A percentile compares a stretch with the other conserved stretches of the same genome.
phyloP scores from a whole-genome alignment of 2,888 invertebrate species.

The Gisinianus flammeolus region DNA sequence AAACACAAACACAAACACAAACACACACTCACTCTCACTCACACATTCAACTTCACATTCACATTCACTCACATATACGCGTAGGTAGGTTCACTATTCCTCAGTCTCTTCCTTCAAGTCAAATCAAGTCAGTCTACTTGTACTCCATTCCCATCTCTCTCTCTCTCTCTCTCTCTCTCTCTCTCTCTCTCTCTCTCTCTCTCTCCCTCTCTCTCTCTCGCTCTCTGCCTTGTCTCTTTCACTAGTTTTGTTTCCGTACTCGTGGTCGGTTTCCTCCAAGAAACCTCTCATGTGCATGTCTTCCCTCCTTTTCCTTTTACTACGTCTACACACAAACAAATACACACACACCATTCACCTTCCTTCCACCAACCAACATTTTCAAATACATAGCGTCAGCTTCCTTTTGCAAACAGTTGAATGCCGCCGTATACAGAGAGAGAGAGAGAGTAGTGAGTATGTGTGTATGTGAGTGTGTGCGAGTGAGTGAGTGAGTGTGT shows the following conservation, averaged over 20 bases:
- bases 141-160: too few species aligned
- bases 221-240: too few species aligned
- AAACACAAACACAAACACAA: neutral
- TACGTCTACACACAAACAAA: neutral
- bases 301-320: constrained; percentile 1
- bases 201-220: neutral
- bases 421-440: neutral
- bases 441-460: neutral
- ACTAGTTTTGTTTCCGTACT: neutral
- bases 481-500: constrained; percentile 34
- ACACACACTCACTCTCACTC: neutral
- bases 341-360: neutral
- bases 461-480: neutral
- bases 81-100: too few species aligned
- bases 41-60: neutral
- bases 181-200: neutral
- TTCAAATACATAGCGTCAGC: neutral
- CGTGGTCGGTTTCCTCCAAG: neutral
- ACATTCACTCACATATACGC: constrained; percentile 7
- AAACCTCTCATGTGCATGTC: neutral
- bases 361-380: neutral
- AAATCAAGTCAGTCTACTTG: too few species aligned
- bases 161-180: constrained; percentile 4
- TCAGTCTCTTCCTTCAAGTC: too few species aligned
- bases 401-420: neutral